Evolutionary conservation across 2,888 invertebrate species (phyloP), one percentile per base, ranked within the genome.

Genomic region (Plebejus argus): DNA sequence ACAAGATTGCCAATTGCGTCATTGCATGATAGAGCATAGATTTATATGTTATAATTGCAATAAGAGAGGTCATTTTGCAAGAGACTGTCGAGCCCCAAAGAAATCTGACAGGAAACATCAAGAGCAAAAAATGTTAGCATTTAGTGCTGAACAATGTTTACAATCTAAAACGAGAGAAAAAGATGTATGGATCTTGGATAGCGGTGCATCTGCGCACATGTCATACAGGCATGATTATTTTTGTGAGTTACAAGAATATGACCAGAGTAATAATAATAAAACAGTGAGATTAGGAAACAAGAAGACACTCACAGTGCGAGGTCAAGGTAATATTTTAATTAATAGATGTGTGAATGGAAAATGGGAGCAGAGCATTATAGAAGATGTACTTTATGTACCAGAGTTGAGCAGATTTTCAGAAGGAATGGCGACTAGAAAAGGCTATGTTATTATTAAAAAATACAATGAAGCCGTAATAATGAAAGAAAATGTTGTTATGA

Each of bases 201-300:
- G 84, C 76, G 83, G 83, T 70, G 82, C 81, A 4, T 83, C 83
- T 2, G 78, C 76, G 0, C 83, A 83, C 61, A 84, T 85, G 80
- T 79, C 81, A 0, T 82, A 23, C 71, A 81, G 75, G 49, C 78
- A 77, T 1, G 82, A 84, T 2, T 79, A 76, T 7, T 83, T 83
- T 76, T 4, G 3, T 0, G 79, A 83, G 15, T 76, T 81, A 53
- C 18, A 18, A 18, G 53, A 53, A 53, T 53, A 18, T 3, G 18
- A 53, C 18, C 53, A 35, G 35, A 35, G 35, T 35, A 35, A 35
- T 35, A 6, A 35, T 35, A 35, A 35, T 35, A 35, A 35, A 35
- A 35, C 35, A 35, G 35, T 7, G 35, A 35, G 35, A 35, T 35
- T 35, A 35, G 35, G 6, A 35, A 35, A 35, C 6, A 35, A 35